Percentiles rank a stretch among this genome's conserved stretches.
phyloP scores from a whole-genome alignment of 1,140 invertebrate species.

The Bathynomus jamesi region DNA sequence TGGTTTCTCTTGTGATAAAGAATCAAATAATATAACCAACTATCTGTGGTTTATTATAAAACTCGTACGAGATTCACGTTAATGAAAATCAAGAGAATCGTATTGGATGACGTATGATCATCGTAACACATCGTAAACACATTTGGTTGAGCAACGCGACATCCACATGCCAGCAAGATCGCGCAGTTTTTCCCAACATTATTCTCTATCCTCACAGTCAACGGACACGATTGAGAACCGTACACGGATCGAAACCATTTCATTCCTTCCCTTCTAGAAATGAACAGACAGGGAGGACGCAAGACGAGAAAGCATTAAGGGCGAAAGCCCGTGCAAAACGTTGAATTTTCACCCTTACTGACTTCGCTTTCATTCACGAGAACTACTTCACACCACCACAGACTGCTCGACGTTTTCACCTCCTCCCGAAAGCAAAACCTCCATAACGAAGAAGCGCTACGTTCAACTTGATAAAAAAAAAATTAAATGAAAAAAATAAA shows the following conservation, averaged over 20 bases:
- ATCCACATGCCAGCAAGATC: background rate
- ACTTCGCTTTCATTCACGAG: background rate
- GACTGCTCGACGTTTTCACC: background rate
- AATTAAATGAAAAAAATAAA: background rate
- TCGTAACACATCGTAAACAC: background rate
- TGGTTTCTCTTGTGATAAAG: background rate
- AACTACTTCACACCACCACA: too few species aligned
- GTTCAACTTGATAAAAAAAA: background rate
- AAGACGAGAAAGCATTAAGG: background rate
- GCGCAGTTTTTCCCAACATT: background rate
- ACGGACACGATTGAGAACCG: background rate
- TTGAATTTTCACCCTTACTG: background rate
- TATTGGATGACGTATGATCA: background rate
- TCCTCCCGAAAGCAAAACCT: background rate
- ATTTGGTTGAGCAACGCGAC: background rate
- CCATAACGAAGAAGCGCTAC: background rate
- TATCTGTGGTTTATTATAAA: background rate
- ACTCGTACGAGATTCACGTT: background rate
- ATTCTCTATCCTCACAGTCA: background rate
- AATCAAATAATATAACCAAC: background rate
- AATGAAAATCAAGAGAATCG: background rate
- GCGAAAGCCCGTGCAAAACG: background rate
- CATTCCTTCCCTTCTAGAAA: background rate
- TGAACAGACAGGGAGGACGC: background rate
- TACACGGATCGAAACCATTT: background rate